Evolutionary conservation across 2,113 vertebrate genomes (phyloP).

Genomic region (Saccopteryx leptura): DNA sequence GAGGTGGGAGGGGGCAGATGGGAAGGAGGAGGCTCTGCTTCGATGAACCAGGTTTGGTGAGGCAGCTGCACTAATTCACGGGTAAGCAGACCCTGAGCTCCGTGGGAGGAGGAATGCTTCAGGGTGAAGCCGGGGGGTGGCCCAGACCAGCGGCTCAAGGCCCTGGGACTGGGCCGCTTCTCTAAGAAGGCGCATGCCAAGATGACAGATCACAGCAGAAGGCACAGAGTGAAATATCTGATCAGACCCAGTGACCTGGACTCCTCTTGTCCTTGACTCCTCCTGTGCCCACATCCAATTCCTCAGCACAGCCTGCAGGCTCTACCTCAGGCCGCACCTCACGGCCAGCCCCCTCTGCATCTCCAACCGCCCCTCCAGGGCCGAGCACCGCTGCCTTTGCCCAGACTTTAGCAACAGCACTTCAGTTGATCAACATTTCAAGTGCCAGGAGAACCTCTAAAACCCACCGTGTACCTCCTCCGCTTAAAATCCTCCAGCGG

Average conservation of each 20-base stretch:
- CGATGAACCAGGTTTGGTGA: neutral
- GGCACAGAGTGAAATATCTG: neutral
- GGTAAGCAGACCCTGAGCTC: neutral
- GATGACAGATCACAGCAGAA: neutral
- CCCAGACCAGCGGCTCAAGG: neutral
- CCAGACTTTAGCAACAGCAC: neutral
- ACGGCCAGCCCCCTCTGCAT: neutral
- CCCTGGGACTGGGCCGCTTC: neutral
- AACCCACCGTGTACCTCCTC: neutral
- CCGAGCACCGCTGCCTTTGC: neutral
- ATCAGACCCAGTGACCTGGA: rapidly evolving
- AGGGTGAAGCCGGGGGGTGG: neutral
- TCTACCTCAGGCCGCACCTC: neutral
- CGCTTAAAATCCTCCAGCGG: neutral
- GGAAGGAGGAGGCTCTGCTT: neutral
- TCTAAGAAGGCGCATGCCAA: rapidly evolving
- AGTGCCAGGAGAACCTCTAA: too few species aligned
- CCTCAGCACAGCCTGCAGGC: neutral
- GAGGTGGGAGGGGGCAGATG: rapidly evolving
- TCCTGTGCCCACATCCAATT: too few species aligned
- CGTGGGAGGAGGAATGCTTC: neutral
- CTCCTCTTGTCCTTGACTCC: neutral
- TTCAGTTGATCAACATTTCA: neutral
- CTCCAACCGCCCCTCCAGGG: neutral
- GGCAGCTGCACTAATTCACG: neutral